These are phyloP conservation scores for Nothocercus julius DNA, from an alignment of 2,113 vertebrate species.

Conservation along the genomic window DNA sequence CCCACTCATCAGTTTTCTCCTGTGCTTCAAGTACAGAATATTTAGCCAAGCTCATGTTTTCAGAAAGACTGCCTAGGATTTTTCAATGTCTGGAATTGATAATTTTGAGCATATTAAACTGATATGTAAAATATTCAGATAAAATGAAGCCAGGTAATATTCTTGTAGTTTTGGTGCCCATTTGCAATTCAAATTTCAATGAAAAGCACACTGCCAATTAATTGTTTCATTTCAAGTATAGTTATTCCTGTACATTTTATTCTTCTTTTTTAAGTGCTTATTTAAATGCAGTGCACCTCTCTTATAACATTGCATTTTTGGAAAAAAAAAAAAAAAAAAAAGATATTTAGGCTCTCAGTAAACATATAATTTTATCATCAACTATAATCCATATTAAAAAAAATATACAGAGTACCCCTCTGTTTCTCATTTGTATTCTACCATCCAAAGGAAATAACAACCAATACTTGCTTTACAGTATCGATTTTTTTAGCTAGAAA, in stretches of 20 bases:
- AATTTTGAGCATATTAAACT: background rate
- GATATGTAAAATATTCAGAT: background rate
- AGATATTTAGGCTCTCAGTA: background rate
- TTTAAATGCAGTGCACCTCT: background rate
- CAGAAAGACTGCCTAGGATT: background rate
- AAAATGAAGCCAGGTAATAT: background rate
- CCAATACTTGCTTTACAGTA: background rate
- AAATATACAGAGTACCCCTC: background rate
- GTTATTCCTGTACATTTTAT: background rate
- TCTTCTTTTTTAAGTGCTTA: background rate
- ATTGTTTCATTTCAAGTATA: background rate
- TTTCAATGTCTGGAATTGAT: background rate
- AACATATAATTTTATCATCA: background rate
- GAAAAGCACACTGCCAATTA: background rate
- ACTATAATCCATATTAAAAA: too few relatives aligned
- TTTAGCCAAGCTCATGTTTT: background rate
- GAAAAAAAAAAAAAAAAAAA: background rate
- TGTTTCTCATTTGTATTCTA: background rate
- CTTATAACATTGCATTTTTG: background rate
- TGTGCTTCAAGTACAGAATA: background rate
- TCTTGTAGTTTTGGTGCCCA: background rate
- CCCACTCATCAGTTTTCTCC: background rate
- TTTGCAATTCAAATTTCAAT: background rate
- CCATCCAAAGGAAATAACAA: background rate
- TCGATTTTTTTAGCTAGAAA: background rate